Evolutionary conservation across 2,888 invertebrate genomes (phyloP), one percentile per base, ranked within the genome.

Genomic region (Alsophila aescularia): DNA sequence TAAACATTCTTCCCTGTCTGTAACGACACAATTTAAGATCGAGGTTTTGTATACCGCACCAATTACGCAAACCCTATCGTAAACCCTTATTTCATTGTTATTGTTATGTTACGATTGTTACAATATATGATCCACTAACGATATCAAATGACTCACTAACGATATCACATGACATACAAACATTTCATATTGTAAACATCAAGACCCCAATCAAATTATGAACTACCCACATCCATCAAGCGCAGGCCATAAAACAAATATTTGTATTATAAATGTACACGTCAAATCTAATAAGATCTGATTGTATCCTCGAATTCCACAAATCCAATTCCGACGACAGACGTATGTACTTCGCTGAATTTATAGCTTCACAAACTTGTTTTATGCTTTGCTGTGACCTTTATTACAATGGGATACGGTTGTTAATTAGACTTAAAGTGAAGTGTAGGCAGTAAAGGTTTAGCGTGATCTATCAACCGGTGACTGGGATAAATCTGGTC

Each of bases 401-500:
- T 51, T 66, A 62, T 57, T 37, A 35, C 51, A 1, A 40, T 2
- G 58, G 42, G 0, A 43, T 58, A 66, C 42, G 52, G 63, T 64
- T 37, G 43, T 37, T 49, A 52, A 16, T 59, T 35, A 24, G 15
- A 6, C 9, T 34, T n/a, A 13, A 47, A 40, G 34, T 31, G 3
- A 37, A 29, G 44, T 36, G 34, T 32, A 24, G 42, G 52, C 34
- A 35, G 47, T 58, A 37, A 58, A 55, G 56, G 52, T 45, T 62
- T 61, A 61, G 52, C 49, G 58, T 56, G 51, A 77, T 76, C 72
- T 75, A 75, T 77, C 76, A 76, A 72, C 59, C 55, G 63, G 67
- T 69, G 70, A 72, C 66, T 69, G 61, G 66, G 67, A 77, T 74
- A 75, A 75, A 76, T 75, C 68, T 64, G 52, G 47, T 60, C 31